Conservation (phyloP, 2,113 vertebrate species). For the Burhinus oedicnemus region DNA sequence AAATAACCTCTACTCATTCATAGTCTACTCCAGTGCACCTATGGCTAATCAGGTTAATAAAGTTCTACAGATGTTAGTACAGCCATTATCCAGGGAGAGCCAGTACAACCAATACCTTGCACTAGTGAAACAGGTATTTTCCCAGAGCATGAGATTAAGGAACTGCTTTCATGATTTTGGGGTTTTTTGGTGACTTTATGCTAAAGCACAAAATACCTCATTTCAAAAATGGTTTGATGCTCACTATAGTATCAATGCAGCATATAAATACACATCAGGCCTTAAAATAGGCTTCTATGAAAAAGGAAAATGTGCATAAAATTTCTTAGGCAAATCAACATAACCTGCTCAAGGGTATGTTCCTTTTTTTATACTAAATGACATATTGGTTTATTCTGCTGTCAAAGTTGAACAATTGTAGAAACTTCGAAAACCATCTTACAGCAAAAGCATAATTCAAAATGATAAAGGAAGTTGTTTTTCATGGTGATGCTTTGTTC, state of each 20-base stretch:
- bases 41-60: neutral
- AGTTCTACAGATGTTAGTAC: neutral
- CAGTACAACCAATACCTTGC: neutral
- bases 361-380: neutral
- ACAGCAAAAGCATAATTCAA: neutral
- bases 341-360: neutral
- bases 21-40: neutral
- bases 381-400: neutral
- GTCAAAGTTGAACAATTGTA: neutral
- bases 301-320: neutral
- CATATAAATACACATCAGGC: neutral
- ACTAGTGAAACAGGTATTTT: neutral
- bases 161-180: neutral
- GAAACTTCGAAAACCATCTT: neutral
- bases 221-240: neutral
- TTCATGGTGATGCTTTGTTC: neutral
- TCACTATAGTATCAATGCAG: neutral
- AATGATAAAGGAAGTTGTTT: neutral
- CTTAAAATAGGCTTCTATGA: neutral
- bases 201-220: neutral
- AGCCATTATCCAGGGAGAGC: neutral
- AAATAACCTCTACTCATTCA: neutral
- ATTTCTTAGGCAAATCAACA: neutral
- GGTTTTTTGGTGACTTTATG: neutral
- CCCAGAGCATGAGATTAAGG: neutral